These are phyloP conservation scores for Delphinapterus leucas DNA, from an alignment of 2,113 vertebrate species.

Conservation along the genomic window DNA sequence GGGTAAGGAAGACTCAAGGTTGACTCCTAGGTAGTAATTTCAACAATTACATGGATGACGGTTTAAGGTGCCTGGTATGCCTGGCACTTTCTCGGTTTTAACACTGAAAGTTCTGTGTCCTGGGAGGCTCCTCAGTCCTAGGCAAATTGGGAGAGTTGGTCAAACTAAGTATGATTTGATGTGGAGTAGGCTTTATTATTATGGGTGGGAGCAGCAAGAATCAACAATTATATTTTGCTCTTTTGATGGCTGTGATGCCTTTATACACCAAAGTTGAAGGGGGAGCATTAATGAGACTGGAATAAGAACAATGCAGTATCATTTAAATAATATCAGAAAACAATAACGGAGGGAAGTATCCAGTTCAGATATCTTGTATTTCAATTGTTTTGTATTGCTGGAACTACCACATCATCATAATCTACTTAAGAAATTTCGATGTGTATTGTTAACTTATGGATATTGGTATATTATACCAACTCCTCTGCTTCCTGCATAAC, in stretches of 20 bases:
- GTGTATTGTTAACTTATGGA: not conserved
- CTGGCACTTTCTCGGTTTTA: not conserved
- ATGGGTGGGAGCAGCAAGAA: not conserved
- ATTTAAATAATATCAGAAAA: conserved; percentile 7
- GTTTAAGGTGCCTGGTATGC: not conserved
- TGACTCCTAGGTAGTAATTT: not conserved
- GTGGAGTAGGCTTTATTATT: not conserved
- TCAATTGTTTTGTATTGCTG: not conserved
- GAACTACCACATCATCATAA: not conserved
- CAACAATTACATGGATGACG: not conserved
- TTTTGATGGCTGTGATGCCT: not conserved
- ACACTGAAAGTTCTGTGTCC: not conserved
- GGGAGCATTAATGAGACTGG: not conserved
- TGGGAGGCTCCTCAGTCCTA: not conserved
- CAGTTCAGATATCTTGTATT: not conserved
- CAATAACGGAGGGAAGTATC: not conserved
- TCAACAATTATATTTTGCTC: not conserved
- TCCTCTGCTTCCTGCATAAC: not conserved
- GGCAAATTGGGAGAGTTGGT: not conserved
- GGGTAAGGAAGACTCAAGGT: not conserved
- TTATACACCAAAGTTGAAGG: not conserved
- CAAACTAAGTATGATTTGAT: not conserved
- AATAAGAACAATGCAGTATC: not conserved
- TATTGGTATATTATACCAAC: not conserved
- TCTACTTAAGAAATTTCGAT: not conserved